Evolutionary conservation across 2,888 invertebrate genomes (phyloP), one percentile per base, ranked within the genome.

Genomic region (Agapostemon virescens): DNA sequence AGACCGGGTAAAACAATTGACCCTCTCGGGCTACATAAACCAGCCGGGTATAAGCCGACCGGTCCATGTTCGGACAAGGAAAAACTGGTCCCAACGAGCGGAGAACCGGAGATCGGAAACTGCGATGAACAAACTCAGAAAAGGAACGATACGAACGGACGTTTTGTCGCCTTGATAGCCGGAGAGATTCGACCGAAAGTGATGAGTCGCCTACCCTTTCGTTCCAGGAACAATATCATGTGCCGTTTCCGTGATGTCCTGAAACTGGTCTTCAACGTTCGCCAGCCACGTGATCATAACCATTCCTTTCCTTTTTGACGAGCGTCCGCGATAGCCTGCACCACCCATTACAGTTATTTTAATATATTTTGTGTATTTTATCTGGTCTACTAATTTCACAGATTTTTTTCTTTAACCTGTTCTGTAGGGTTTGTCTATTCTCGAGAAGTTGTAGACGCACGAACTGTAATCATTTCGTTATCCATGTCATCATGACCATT

Each of bases 11-110:
- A 85, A 86, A 86, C 86, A 86, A 86, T 86, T 85, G 81, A 49
- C 49, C 30, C 79, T 66, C 78, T 40, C 75, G 61, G 55, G 83
- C 81, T 75, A 77, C 67, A 66, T 77, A 83, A 85, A 85, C 75
- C 73, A 74, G 77, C 86, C 49, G 73, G 64, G 79, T 52, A 75
- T 68, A 74, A 82, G 83, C 73, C 81, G 85, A 86, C 84, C 86
- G 78, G 86, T 85, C 86, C 84, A 86, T 81, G 78, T 84, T 82
- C 78, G 81, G 81, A 82, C 76, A 82, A 74, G 86, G 86, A 86
- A 86, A 86, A 86, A 86, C 85, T 86, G 85, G 86, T 86, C 79
- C 79, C 81, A 70, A 49, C 79, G 38, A 74, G 76, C 55, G 40
- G 64, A 49, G 82, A 79, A 74, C 79, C 61, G 75, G 71, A 71